Evolutionary conservation across 64 coral and sea anemone species (phyloP).

Genomic region (Astreopora myriophthalma): DNA sequence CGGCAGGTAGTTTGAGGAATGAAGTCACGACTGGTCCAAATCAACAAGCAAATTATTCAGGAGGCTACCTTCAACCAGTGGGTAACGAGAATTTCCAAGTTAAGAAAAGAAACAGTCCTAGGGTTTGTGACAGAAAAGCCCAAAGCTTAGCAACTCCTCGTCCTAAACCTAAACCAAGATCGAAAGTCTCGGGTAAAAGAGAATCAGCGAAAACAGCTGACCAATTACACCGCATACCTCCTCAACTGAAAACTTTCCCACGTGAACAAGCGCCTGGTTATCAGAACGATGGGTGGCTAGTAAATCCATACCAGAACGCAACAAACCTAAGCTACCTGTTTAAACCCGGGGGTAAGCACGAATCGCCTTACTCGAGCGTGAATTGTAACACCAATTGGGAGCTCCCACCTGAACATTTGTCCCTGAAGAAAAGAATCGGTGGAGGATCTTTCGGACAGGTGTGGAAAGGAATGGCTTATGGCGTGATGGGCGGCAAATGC

Average conservation of each 20-base stretch:
- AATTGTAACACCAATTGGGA: neutral
- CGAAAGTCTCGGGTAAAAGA: neutral
- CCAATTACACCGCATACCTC: neutral
- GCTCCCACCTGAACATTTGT: neutral
- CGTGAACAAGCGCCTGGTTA: neutral
- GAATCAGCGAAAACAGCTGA: neutral
- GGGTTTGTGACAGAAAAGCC: neutral
- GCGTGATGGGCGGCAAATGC: neutral
- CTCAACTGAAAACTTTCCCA: neutral
- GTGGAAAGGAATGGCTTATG: neutral
- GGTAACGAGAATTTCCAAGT: neutral
- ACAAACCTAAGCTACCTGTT: neutral
- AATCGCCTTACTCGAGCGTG: neutral
- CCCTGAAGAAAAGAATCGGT: neutral
- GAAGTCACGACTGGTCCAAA: neutral
- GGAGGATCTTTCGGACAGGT: conserved; percentile 19
- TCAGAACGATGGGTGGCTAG: neutral
- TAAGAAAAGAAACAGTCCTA: neutral
- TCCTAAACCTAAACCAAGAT: neutral
- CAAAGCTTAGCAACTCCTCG: neutral
- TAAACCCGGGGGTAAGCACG: neutral
- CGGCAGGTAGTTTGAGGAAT: neutral
- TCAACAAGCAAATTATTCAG: neutral
- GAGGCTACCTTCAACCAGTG: conserved; percentile 9
- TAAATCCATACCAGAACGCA: neutral